Evolutionary conservation across 2,113 vertebrate species (phyloP).

Genomic region (Tringa solitaria): DNA sequence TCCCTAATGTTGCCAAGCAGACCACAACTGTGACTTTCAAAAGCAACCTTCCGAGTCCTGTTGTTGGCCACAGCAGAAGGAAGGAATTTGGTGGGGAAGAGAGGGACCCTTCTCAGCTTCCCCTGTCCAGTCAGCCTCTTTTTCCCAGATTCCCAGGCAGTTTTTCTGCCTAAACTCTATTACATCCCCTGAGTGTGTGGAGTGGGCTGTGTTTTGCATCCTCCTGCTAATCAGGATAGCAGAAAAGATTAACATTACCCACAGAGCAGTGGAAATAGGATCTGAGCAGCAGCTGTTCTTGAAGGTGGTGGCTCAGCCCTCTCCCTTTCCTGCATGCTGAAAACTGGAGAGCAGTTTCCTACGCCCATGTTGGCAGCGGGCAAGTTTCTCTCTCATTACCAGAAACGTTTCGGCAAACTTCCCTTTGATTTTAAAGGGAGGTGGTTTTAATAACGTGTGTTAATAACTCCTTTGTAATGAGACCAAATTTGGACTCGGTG

Average conservation of each 20-base stretch:
- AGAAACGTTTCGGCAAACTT: not conserved
- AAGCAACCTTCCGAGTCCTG: not conserved
- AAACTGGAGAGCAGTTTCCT: not conserved
- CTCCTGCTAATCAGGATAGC: not conserved
- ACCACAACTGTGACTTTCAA: not conserved
- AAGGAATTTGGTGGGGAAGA: not conserved
- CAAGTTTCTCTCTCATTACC: not conserved
- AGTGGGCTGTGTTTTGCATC: not conserved
- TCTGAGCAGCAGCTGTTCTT: not conserved
- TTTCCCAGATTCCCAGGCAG: not conserved
- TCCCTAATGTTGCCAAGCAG: not conserved
- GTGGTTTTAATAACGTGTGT: not conserved
- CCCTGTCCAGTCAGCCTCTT: not conserved
- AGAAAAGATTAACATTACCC: not conserved
- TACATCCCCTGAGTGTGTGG: not conserved
- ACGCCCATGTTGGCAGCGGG: rapidly evolving
- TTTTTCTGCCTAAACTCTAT: not conserved
- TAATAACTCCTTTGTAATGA: not conserved
- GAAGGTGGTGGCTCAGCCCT: not conserved
- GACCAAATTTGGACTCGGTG: not conserved
- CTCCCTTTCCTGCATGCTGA: not conserved
- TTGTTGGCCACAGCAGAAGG: not conserved
- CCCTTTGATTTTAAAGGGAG: not conserved
- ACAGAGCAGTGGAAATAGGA: not conserved
- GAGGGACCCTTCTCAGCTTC: not conserved